These are phyloP conservation scores for Carettochelys insculpta DNA, from an alignment of 2,113 vertebrate species.

Conservation along the genomic window DNA sequence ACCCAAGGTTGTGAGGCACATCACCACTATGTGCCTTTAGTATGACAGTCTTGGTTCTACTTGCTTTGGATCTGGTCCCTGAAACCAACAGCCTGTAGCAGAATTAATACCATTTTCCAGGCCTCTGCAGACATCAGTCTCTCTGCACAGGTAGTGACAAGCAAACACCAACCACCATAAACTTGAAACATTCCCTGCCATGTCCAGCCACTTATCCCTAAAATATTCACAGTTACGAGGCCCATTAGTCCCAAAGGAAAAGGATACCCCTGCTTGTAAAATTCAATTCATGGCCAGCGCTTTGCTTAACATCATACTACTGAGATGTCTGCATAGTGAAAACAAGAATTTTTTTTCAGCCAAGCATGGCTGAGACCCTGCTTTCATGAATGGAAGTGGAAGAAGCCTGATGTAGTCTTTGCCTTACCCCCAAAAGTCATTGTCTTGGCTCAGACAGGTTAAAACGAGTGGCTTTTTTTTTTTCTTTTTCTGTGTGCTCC, in stretches of 20 bases:
- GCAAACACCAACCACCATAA: background rate
- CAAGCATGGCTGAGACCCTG: too few relatives aligned
- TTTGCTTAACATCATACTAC: background rate
- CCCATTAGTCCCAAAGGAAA: background rate
- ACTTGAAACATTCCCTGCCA: background rate
- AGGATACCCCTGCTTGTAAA: background rate
- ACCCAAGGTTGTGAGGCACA: background rate
- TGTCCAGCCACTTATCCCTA: background rate
- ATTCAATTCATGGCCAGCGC: background rate
- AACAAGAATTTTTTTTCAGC: too few relatives aligned
- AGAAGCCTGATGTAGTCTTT: too few relatives aligned
- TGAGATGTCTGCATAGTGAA: too few relatives aligned
- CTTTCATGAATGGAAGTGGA: too few relatives aligned
- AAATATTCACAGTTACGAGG: background rate
- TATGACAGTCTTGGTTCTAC: background rate
- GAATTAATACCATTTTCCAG: background rate
- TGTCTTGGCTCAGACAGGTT: too few relatives aligned
- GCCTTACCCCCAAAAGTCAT: too few relatives aligned
- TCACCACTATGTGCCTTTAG: background rate
- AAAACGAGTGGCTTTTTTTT: too few relatives aligned
- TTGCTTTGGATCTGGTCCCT: background rate
- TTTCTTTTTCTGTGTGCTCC: too few relatives aligned
- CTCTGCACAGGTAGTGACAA: background rate
- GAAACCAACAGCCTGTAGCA: background rate
- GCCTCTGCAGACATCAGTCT: background rate